Percentiles rank a stretch among this genome's conserved stretches.
Evolutionary conservation across 2,113 vertebrate genomes (phyloP).

Genomic region (Loxodonta africana): DNA sequence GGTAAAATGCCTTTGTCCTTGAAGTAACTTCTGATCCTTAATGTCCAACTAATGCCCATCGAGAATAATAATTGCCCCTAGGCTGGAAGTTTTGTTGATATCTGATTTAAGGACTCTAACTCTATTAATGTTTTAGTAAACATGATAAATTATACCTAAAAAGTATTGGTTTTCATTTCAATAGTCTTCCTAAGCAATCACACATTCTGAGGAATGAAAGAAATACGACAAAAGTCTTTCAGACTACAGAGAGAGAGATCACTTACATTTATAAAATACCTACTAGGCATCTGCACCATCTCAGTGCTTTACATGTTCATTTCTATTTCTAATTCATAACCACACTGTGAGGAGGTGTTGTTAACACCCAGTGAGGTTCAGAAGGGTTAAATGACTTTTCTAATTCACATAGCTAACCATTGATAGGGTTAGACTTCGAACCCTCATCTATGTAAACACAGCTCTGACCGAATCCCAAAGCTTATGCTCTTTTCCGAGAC

Average conservation of each 20-base stretch:
- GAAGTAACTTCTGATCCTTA: neutral
- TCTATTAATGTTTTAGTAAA: constrained; percentile 15
- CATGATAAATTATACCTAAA: neutral
- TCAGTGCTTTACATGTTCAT: neutral
- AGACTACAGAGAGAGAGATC: neutral
- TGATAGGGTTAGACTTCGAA: neutral
- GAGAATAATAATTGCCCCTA: neutral
- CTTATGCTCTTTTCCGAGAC: neutral
- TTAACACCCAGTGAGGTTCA: neutral
- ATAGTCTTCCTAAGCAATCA: neutral
- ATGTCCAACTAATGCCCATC: neutral
- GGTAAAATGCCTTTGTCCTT: neutral
- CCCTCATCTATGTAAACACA: neutral
- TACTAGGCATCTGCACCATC: too few relatives aligned
- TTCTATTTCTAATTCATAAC: neutral
- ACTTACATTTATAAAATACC: neutral
- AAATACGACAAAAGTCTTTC: neutral
- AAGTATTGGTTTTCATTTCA: neutral
- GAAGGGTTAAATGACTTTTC: neutral
- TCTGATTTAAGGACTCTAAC: neutral
- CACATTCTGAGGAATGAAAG: neutral
- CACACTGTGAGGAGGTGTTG: neutral
- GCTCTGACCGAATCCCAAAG: neutral
- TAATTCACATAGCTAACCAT: neutral
- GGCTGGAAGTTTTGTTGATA: neutral